Percentiles rank a stretch among this genome's conserved stretches.
These are phyloP conservation scores for Cyanocitta stelleri DNA, from an alignment of 2,113 vertebrate species.

Conservation along the genomic window DNA sequence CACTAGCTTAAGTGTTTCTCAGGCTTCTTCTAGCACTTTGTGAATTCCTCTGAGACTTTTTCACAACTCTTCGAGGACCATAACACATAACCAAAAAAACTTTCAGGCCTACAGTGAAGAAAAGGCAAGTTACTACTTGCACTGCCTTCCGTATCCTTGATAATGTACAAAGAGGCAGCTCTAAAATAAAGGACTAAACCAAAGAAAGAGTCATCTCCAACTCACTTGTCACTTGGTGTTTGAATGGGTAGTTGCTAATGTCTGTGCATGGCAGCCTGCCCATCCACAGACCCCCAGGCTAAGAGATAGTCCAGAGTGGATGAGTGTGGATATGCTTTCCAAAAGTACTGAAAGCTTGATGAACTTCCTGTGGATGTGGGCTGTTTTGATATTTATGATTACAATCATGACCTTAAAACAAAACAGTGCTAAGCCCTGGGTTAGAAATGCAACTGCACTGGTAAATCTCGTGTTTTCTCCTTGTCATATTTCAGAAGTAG, in stretches of 20 bases:
- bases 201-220: rapidly evolving
- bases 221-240: neutral
- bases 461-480: constrained; percentile 2
- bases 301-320: neutral
- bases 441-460: neutral
- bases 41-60: neutral
- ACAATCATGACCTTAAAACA: neutral
- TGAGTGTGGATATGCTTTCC: rapidly evolving
- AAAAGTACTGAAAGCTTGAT: neutral
- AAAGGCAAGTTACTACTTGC: neutral
- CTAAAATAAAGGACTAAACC: neutral
- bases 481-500: constrained; percentile 3
- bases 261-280: neutral
- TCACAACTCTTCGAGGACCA: neutral
- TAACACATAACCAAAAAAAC: neutral
- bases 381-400: neutral
- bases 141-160: neutral
- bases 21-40: neutral
- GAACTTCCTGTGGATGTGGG: neutral
- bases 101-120: neutral
- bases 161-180: neutral
- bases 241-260: neutral
- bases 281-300: neutral
- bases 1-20: neutral
- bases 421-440: neutral